A percentile compares a stretch with the other conserved stretches of the same genome.
Evolutionary conservation across 2,888 invertebrate genomes (phyloP).

Genomic region (Drosophila picticornis): DNA sequence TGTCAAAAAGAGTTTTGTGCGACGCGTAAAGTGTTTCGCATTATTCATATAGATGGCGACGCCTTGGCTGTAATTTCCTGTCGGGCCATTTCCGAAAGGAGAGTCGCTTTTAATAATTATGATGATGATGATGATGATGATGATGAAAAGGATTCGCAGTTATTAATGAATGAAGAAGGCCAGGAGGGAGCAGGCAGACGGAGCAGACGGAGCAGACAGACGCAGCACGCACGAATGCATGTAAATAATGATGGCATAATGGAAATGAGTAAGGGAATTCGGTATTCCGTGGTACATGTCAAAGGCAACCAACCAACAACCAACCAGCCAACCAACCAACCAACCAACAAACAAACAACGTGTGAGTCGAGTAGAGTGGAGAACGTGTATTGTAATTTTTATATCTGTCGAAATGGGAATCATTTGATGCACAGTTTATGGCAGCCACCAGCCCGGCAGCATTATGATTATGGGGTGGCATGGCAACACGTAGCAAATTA

Average conservation of each 20-base stretch:
- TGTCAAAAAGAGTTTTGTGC: constrained; percentile 69
- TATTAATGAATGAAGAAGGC: constrained; percentile 69
- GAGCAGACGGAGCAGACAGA: constrained; percentile 23
- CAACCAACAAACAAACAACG: background rate
- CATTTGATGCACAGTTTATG: constrained; percentile 77
- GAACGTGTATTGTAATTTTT: constrained; percentile 69
- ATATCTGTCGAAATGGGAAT: constrained; percentile 43
- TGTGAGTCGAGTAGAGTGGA: constrained; percentile 9
- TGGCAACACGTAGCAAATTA: constrained; percentile 78
- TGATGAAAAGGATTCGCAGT: constrained; percentile 64
- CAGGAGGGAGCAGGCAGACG: constrained; percentile 5
- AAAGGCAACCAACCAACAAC: background rate
- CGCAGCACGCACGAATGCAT: constrained; percentile 73
- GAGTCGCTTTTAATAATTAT: constrained; percentile 44
- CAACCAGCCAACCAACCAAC: background rate
- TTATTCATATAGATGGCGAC: constrained; percentile 39
- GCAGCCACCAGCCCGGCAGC: constrained; percentile 21
- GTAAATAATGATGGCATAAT: constrained; percentile 64
- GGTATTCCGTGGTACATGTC: background rate
- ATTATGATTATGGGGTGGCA: constrained; percentile 62
- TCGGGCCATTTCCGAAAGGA: constrained; percentile 41
- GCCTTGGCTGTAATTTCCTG: constrained; percentile 44
- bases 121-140: constrained; percentile 11
- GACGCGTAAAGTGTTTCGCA: constrained; percentile 38
- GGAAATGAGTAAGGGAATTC: constrained; percentile 40